Percentiles rank a stretch among this genome's conserved stretches.
Conservation (phyloP, 2,113 vertebrate species). For the Merops nubicus region DNA sequence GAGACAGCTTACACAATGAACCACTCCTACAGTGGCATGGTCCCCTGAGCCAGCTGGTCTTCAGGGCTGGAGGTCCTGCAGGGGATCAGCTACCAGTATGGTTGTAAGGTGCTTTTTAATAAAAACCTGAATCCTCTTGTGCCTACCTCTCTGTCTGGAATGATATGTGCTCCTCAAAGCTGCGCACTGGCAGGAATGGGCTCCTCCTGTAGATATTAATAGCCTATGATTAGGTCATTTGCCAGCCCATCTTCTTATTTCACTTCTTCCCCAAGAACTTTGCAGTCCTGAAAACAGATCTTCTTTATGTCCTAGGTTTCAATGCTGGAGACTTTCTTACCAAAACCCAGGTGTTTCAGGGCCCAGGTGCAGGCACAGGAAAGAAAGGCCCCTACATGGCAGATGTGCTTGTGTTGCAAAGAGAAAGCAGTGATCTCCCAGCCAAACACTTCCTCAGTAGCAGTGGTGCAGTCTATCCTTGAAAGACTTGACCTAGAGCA, state of each 20-base stretch:
- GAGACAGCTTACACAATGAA: background rate
- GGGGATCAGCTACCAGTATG: no score
- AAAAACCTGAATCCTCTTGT: background rate
- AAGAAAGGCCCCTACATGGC: fast-evolving
- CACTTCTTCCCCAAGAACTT: background rate
- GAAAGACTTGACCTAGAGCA: background rate
- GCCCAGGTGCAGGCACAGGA: background rate
- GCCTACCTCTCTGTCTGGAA: background rate
- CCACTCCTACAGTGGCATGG: background rate
- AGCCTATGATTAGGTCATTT: background rate
- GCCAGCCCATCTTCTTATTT: background rate
- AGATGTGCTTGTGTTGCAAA: fast-evolving
- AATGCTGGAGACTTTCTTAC: background rate
- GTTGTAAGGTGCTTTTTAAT: background rate
- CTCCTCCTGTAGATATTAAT: background rate
- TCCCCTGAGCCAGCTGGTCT: background rate
- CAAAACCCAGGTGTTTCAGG: background rate
- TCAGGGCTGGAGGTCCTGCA: background rate
- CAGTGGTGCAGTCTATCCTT: background rate
- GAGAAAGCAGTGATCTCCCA: background rate
- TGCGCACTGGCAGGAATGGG: background rate
- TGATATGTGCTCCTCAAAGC: background rate
- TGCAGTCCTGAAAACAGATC: background rate
- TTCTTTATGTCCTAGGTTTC: background rate
- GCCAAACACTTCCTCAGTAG: background rate